These are phyloP conservation scores for Lagocephalus sceleratus DNA, from an alignment of 2,797 vertebrate species.

Conservation along the genomic window DNA sequence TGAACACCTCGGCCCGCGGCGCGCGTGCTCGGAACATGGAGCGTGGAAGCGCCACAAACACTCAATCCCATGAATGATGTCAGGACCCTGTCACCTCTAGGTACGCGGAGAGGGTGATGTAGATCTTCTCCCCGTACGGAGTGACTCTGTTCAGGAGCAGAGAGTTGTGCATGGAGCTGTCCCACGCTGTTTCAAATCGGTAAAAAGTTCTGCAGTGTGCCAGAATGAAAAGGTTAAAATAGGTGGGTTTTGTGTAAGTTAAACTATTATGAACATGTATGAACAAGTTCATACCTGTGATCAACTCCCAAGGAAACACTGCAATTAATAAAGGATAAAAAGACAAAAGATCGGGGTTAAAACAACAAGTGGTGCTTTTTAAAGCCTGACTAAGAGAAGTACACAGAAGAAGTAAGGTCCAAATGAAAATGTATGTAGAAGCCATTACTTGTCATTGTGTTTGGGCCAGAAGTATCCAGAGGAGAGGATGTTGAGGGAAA, in stretches of 20 bases:
- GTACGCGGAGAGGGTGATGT: conserved; percentile 96
- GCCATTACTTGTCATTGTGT: conserved; percentile 90
- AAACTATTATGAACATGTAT: neutral
- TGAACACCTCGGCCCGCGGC: neutral
- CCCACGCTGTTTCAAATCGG: conserved; percentile 95
- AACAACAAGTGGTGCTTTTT: conserved; percentile 40
- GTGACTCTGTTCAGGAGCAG: conserved; percentile 96
- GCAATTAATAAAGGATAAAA: conserved; percentile 71
- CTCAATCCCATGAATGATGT: too few species aligned
- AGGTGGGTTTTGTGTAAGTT: neutral
- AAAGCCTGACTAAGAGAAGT: conserved; percentile 29
- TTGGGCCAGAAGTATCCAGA: conserved; percentile 88
- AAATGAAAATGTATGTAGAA: neutral
- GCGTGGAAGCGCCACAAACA: too few species aligned
- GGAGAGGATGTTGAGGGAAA: conserved; percentile 95
- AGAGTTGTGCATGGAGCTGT: conserved; percentile 99
- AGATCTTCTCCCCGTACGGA: conserved; percentile 97
- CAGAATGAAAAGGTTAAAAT: conserved; percentile 8
- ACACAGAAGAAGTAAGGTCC: neutral
- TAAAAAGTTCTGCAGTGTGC: conserved; percentile 86
- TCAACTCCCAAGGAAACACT: conserved; percentile 90
- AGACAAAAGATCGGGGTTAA: conserved; percentile 63
- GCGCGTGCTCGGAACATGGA: neutral
- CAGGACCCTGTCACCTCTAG: conserved; percentile 80
- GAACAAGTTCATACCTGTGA: conserved; percentile 84